Base-by-base conservation (phyloP, 2,113 vertebrate species). In the Lamprologus lemairii region DNA sequence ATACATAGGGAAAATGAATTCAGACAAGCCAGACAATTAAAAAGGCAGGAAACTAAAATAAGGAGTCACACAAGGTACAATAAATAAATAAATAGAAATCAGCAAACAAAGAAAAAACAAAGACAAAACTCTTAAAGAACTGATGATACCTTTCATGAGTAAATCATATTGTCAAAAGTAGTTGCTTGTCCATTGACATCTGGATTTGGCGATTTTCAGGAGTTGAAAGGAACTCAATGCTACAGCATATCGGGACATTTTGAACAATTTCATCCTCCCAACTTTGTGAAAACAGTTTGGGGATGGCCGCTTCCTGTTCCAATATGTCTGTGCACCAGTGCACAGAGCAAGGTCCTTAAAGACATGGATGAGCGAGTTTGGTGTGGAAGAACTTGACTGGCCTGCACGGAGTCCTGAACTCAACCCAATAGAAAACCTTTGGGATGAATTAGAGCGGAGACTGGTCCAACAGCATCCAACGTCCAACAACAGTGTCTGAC, bases 261-360 rank as follows among this genome's bases (percentile, higher is more conserved):
- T 60, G 14, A 17, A 31, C 57, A 60, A 60, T 60, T 60, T 31
- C 57, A 60, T 60, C 57, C 1, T 17, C 14, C 12, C 23, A 57
- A 28, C 23, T 57, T 57, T 60, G 57, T 17, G 57, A 31, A 60
- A 60, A 1, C 28, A 33, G 57, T 33, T 60, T 10, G 14, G 3
- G 57, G 28, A 60, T 60, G 14, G 16, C 57, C 0, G 1, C 14
- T 33, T 33, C 5, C 57, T 60, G 57, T 60, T 60, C 26, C 26
- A 0, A 0, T 17, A 58, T 1, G 26, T 17, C 57, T 0, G 26
- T 9, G 57, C 26, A 10, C 57, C 57, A 0, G 14, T 17, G 28
- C 0, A 60, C 26, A 31, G 57, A 60, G 8, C 14, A 60, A 60
- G 0, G 14, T 6, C 57, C 28, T 33, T 60, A 19, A 19, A 60